Evolutionary conservation across 2,797 vertebrate species (phyloP).

Genomic region (Acanthiza pusilla): DNA sequence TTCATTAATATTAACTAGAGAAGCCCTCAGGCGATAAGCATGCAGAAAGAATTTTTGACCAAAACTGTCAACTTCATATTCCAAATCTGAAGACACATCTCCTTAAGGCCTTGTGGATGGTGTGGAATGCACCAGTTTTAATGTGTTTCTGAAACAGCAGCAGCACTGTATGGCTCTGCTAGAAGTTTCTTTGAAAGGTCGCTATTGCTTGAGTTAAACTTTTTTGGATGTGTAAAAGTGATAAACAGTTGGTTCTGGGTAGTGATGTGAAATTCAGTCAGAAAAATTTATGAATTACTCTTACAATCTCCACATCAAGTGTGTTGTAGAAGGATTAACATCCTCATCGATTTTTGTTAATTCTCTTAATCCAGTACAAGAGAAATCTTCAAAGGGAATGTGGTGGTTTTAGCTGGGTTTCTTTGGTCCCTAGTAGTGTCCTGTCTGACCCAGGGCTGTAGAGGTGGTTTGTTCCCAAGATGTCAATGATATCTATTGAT

Average conservation of each 20-base stretch:
- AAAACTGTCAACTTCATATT: neutral
- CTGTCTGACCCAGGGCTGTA: neutral
- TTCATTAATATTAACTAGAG: slow-evolving; percentile 13
- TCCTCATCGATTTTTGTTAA: neutral
- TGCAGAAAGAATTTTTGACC: neutral
- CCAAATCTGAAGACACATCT: neutral
- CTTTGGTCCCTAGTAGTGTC: neutral
- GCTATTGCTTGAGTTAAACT: neutral
- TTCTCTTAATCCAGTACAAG: neutral
- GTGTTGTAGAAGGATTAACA: neutral
- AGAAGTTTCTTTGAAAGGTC: neutral
- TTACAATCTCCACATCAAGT: neutral
- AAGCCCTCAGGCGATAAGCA: neutral
- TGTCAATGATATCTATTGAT: neutral
- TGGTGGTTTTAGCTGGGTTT: too few species aligned
- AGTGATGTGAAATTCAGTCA: neutral
- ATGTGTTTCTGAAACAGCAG: neutral
- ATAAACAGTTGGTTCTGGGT: neutral
- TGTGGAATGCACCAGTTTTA: neutral
- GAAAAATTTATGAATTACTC: neutral
- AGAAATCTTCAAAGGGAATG: neutral
- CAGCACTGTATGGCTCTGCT: neutral
- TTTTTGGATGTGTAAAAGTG: neutral
- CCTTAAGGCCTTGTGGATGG: neutral
- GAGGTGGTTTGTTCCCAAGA: neutral